These are phyloP conservation scores for Diglossa cyanea DNA, from an alignment of 2,797 vertebrate species.

Conservation along the genomic window DNA sequence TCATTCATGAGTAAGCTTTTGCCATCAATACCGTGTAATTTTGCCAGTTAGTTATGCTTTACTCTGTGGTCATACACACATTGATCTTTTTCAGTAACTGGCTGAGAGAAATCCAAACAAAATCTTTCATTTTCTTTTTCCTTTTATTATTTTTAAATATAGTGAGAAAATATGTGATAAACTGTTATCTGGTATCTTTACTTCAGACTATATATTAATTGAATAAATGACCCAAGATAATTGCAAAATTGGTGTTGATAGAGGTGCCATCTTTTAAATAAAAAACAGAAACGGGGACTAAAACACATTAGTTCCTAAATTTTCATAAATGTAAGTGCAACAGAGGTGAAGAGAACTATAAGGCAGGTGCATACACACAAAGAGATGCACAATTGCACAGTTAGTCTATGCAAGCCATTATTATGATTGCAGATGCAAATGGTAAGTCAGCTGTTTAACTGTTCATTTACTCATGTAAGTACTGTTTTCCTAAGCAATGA, in stretches of 20 bases:
- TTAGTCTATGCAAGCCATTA: conserved; percentile 28
- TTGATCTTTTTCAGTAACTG: background rate
- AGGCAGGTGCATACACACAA: conserved; percentile 36
- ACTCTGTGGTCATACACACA: background rate
- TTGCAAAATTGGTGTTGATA: background rate
- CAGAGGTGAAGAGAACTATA: conserved; percentile 5
- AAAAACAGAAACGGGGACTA: background rate
- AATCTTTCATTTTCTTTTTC: background rate
- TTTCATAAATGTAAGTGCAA: background rate
- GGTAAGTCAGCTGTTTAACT: conserved; percentile 60
- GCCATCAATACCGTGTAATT: background rate
- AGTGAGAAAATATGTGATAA: background rate
- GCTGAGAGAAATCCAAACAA: background rate
- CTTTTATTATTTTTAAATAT: background rate
- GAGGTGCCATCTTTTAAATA: background rate
- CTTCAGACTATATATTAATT: background rate
- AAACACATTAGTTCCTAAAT: background rate
- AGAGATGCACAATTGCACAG: background rate
- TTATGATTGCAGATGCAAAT: conserved; percentile 52
- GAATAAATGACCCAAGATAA: background rate
- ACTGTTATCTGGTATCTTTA: background rate
- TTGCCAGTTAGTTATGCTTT: background rate
- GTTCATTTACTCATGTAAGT: conserved; percentile 55
- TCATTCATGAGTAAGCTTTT: background rate
- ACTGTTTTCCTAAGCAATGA: conserved; percentile 50